Evolutionary conservation across 2,888 invertebrate genomes (phyloP), one percentile per base, ranked within the genome.

Genomic region (Sarcophaga caerulescens): DNA sequence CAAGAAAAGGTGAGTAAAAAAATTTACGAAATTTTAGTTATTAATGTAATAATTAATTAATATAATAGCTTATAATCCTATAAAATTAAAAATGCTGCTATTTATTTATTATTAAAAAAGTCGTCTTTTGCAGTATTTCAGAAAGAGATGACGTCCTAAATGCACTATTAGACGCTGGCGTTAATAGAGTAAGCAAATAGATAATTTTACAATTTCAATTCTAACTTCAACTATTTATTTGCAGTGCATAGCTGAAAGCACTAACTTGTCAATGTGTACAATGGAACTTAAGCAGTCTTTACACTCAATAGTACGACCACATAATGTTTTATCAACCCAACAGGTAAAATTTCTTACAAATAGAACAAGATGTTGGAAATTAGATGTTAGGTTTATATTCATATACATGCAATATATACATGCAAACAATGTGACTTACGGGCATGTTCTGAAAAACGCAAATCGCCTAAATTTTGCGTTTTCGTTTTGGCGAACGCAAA

Each of bases 61-160:
- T 35, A 10, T 35, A 10, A 8, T 35, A 35, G 35, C 6, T 35
- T 35, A 35, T 35, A 6, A 5, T 35, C 35, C 35, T 35, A 35
- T 10, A 35, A 35, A 35, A 35, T 35, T 35, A 35, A 35, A 35
- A 8, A 35, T 35, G 35, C 35, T 35, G 35, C 35, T 35, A 10
- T 35, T 35, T 35, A 12, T 10, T 52, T 52, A 52, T 52, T 52
- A 52, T 17, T 14, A 52, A 52, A 4, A 52, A 52, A 52, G 52
- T 52, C 17, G 12, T 87, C 89, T 91, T 92, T 95, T 95, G 69
- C 94, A 98, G 98, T 93, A 95, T 95, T 89, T 96, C 96, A 90
- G 96, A 97, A 90, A 97, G 96, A 93, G 96, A 97, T 91, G 98
- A 98, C 92, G 95, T 96, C 88, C 95, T 97, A 87, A 94, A 96